A percentile compares a stretch with the other conserved stretches of the same genome.
phyloP scores from a whole-genome alignment of 2,113 vertebrate genomes.

The Colinus virginianus region DNA sequence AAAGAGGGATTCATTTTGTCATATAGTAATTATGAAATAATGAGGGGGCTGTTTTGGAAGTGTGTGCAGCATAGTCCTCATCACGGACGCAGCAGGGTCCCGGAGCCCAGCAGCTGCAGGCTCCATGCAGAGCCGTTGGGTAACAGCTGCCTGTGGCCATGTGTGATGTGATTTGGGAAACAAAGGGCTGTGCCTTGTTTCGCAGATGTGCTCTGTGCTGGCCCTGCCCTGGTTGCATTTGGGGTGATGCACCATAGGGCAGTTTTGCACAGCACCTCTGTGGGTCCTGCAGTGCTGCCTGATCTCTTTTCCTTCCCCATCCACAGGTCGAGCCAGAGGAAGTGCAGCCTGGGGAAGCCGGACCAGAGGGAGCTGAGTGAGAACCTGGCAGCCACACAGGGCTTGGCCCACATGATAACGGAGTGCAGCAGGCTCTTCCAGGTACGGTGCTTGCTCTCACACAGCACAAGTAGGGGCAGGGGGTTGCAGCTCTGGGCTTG shows the following conservation, averaged over 20 bases:
- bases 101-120: neutral
- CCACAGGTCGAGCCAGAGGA: conserved; percentile 82
- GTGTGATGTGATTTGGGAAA: neutral
- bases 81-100: neutral
- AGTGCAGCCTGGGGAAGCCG: conserved; percentile 85
- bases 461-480: neutral
- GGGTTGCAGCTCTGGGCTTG: neutral
- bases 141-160: neutral
- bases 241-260: neutral
- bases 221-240: rapidly evolving
- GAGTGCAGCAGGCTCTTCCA: conserved; percentile 86
- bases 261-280: rapidly evolving
- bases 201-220: neutral
- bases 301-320: neutral
- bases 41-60: neutral
- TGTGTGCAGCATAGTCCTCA: rapidly evolving
- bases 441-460: conserved; percentile 53
- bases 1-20: conserved; percentile 42
- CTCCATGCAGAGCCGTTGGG: neutral
- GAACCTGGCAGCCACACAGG: conserved; percentile 89
- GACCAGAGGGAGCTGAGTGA: conserved; percentile 89
- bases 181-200: neutral
- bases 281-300: rapidly evolving
- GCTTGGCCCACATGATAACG: conserved; percentile 86
- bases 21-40: conserved; percentile 11